phyloP scores from a whole-genome alignment of 2,888 invertebrate genomes.

The Sinhomidia bicolor region DNA sequence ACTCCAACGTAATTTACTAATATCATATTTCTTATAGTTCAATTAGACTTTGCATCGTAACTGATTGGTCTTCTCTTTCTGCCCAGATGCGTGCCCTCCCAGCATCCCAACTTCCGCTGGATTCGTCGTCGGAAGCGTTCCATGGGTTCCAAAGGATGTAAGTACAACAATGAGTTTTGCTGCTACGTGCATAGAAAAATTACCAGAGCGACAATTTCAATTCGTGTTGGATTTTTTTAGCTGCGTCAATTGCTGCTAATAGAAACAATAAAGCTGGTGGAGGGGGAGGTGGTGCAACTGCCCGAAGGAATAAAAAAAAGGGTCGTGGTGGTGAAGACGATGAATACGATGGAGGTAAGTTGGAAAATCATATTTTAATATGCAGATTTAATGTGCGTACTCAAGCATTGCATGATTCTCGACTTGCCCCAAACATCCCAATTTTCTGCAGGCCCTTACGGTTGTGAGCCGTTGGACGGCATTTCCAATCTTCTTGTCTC shows the following conservation, averaged over 20 bases:
- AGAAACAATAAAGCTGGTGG: slow-evolving; percentile 75
- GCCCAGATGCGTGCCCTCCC: slow-evolving; percentile 89
- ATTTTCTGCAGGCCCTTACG: slow-evolving; percentile 57
- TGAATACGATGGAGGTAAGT: slow-evolving; percentile 81
- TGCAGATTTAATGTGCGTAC: no score
- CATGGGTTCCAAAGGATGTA: slow-evolving; percentile 69
- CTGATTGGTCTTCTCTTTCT: not conserved
- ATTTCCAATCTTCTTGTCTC: slow-evolving; percentile 87
- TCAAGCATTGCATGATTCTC: no score
- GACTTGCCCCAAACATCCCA: not conserved
- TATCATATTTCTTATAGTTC: not conserved
- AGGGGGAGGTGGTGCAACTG: slow-evolving; percentile 72
- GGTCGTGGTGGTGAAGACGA: slow-evolving; percentile 77
- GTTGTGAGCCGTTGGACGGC: slow-evolving; percentile 81
- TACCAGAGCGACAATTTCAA: not conserved
- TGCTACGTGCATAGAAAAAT: not conserved
- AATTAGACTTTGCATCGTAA: not conserved
- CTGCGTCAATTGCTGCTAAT: slow-evolving; percentile 71
- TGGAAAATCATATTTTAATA: slow-evolving; percentile 80
- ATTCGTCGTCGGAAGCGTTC: slow-evolving; percentile 66
- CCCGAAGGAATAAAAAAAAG: slow-evolving; percentile 51
- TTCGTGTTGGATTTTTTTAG: not conserved
- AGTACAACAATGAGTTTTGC: not conserved
- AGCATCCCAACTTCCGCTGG: slow-evolving; percentile 93
- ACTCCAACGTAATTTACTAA: slow-evolving; percentile 83